Percentiles rank a stretch among this genome's conserved stretches.
Evolutionary conservation across 2,113 vertebrate genomes (phyloP).

Genomic region (Tricholaema leucomelas): DNA sequence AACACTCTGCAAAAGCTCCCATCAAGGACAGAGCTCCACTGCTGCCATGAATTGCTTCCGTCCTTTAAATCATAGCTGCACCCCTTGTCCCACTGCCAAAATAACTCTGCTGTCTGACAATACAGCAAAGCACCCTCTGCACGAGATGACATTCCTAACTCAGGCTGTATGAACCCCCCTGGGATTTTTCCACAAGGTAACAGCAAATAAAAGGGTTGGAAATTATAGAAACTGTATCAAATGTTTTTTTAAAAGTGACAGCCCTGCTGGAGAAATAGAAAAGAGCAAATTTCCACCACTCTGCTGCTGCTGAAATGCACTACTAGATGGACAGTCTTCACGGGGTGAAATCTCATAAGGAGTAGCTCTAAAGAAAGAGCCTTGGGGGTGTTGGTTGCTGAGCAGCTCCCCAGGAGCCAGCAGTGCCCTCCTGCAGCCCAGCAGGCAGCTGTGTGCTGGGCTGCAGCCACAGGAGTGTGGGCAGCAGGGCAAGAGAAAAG

Average conservation of each 20-base stretch:
- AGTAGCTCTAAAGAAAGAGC: too few relatives aligned
- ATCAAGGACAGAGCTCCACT: slow-evolving; percentile 36
- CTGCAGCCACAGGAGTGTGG: too few relatives aligned
- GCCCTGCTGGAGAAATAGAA: not conserved
- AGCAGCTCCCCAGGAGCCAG: too few relatives aligned
- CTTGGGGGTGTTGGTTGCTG: too few relatives aligned
- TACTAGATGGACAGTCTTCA: too few relatives aligned
- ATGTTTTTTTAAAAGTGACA: too few relatives aligned
- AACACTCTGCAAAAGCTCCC: not conserved
- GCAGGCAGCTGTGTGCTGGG: too few relatives aligned
- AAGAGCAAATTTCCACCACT: not conserved
- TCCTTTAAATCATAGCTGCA: slow-evolving; percentile 46
- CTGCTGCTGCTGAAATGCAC: not conserved
- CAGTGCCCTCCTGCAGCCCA: too few relatives aligned
- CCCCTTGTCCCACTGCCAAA: slow-evolving; percentile 35
- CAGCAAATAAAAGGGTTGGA: not conserved
- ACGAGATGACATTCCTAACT: not conserved
- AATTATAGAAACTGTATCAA: not conserved
- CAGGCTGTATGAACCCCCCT: not conserved
- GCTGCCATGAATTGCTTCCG: not conserved
- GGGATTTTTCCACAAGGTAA: not conserved
- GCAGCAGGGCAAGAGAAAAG: too few relatives aligned
- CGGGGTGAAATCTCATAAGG: not conserved
- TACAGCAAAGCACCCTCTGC: not conserved
- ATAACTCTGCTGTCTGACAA: not conserved